phyloP scores from a whole-genome alignment of 2,113 vertebrate species.

The Salvelinus alpinus region DNA sequence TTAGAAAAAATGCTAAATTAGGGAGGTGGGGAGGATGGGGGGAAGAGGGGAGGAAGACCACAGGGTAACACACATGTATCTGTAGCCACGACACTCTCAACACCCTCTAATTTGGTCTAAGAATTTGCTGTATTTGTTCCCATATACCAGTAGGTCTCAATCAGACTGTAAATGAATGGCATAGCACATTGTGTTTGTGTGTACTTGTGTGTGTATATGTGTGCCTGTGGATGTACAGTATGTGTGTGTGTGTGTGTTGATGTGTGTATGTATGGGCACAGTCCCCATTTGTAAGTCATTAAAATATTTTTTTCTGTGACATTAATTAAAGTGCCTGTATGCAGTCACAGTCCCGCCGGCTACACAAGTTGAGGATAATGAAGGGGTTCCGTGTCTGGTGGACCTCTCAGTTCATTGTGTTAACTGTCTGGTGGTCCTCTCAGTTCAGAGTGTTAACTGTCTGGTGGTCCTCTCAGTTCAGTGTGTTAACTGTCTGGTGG shows the following conservation, averaged over 20 bases:
- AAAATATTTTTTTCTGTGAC: constrained; percentile 68
- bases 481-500: no score
- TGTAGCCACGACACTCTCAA: constrained; percentile 56
- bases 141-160: constrained; percentile 73
- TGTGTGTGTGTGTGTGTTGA: constrained; percentile 5
- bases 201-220: no score
- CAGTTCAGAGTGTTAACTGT: no score
- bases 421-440: no score
- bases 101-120: constrained; percentile 77
- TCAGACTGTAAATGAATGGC: constrained; percentile 59
- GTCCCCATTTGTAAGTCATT: constrained; percentile 73
- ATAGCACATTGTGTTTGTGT: constrained; percentile 21
- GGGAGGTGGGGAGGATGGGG: constrained; percentile 30
- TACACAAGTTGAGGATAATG: constrained; percentile 3
- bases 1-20: constrained; percentile 68
- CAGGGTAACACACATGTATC: constrained; percentile 71
- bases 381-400: neutral
- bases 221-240: no score
- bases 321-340: constrained; percentile 62
- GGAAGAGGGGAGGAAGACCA: constrained; percentile 50
- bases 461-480: no score
- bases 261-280: constrained; percentile 36
- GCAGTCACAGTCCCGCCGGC: constrained; percentile 38
- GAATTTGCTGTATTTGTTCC: constrained; percentile 70
- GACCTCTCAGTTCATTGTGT: no score